These are phyloP conservation scores for Parochlus steinenii DNA, from an alignment of 2,888 invertebrate species.

Conservation along the genomic window DNA sequence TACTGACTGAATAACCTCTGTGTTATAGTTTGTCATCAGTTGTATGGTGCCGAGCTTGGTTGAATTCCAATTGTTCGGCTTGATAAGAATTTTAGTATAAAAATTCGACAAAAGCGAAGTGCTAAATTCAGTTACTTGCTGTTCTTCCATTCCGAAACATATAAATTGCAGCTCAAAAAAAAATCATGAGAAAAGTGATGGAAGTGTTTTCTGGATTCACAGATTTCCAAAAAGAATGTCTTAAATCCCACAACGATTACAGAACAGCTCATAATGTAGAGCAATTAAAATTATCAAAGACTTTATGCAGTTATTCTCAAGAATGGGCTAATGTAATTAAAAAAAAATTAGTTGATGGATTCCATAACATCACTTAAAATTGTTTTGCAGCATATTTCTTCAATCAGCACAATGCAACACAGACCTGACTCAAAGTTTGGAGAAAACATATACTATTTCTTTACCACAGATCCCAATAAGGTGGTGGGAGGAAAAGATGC, in stretches of 20 bases:
- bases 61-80: too few species aligned
- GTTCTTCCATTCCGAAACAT: too few species aligned
- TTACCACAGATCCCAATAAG: slow-evolving; percentile 22
- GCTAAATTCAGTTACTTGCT: too few species aligned
- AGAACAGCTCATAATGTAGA: slow-evolving; percentile 49
- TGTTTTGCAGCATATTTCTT: slow-evolving; percentile 8
- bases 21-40: too few species aligned
- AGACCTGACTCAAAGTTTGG: slow-evolving; percentile 62
- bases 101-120: too few species aligned
- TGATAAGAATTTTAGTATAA: too few species aligned
- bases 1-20: too few species aligned
- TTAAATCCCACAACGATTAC: slow-evolving; percentile 56
- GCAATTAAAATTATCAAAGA: slow-evolving; percentile 44
- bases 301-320: slow-evolving; percentile 47
- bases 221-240: slow-evolving; percentile 50
- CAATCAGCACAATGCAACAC: slow-evolving; percentile 27
- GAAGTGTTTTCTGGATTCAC: too few species aligned
- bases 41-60: too few species aligned
- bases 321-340: slow-evolving; percentile 44
- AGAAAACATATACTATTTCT: slow-evolving; percentile 64
- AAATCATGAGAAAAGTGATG: too few species aligned
- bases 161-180: too few species aligned
- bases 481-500: slow-evolving; percentile 46
- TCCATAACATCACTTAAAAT: background rate
- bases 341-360: slow-evolving; percentile 1